These are phyloP conservation scores for Acanthurus leucopareius DNA, from an alignment of 2,797 vertebrate species.

Conservation along the genomic window DNA sequence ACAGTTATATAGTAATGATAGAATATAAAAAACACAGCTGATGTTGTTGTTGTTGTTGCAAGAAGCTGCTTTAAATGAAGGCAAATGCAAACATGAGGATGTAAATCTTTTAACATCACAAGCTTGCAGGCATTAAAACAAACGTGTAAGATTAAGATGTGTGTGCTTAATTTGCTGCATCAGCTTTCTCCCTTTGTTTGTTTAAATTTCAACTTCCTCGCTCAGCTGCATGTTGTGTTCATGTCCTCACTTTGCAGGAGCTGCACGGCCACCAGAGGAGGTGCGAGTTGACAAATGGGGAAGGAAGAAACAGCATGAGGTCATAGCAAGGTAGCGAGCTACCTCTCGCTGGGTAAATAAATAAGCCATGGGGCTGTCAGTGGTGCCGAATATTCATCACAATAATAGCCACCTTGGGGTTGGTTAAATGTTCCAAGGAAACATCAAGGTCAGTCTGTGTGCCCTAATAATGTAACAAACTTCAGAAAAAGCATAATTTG, in stretches of 20 bases:
- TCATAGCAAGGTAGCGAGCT: conserved; percentile 78
- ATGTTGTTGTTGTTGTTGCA: too few species aligned
- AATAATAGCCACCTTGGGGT: conserved; percentile 88
- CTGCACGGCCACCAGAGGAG: conserved; percentile 72
- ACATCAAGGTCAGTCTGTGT: conserved; percentile 86
- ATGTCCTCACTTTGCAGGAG: conserved; percentile 54
- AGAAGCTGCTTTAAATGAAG: conserved; percentile 21
- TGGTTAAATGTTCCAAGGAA: conserved; percentile 89
- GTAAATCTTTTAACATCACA: conserved; percentile 51
- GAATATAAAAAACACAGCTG: conserved; percentile 4
- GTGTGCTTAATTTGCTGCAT: conserved; percentile 47
- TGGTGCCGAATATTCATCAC: conserved; percentile 84
- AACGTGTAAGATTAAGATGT: conserved; percentile 43
- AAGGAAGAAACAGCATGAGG: conserved; percentile 80
- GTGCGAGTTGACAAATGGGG: conserved; percentile 83
- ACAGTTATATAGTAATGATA: neutral
- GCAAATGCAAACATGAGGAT: conserved; percentile 26
- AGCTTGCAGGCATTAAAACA: conserved; percentile 18
- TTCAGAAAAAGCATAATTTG: conserved; percentile 80
- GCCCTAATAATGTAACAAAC: conserved; percentile 85
- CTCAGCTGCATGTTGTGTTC: conserved; percentile 51
- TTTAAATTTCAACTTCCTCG: conserved; percentile 38
- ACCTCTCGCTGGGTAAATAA: conserved; percentile 86
- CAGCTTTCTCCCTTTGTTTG: conserved; percentile 53
- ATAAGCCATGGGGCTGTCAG: conserved; percentile 82